These are phyloP conservation scores for Myiopsitta monachus DNA, from an alignment of 2,113 vertebrate species.

Conservation along the genomic window DNA sequence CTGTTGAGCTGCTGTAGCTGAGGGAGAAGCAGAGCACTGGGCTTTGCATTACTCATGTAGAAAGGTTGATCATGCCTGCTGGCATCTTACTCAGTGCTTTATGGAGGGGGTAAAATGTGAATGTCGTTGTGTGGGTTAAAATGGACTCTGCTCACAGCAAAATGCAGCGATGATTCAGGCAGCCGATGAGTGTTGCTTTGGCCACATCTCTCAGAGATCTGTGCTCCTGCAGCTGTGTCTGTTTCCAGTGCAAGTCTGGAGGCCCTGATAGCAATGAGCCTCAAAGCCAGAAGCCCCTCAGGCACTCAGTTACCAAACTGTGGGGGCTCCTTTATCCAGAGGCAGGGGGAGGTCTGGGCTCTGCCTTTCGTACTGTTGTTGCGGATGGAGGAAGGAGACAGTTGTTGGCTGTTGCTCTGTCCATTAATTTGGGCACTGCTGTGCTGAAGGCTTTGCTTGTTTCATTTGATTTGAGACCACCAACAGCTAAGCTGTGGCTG, in stretches of 20 bases:
- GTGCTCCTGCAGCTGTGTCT: neutral
- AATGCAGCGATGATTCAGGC: neutral
- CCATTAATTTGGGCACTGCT: conserved; percentile 29
- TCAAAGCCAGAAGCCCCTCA: neutral
- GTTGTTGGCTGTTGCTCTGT: neutral
- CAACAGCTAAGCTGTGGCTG: conserved; percentile 2
- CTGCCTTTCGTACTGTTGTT: conserved; percentile 16
- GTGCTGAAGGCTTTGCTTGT: neutral
- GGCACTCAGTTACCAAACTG: neutral
- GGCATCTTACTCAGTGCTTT: neutral
- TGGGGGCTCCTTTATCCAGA: neutral
- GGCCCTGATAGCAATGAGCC: neutral
- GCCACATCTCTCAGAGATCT: neutral
- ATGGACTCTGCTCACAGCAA: neutral
- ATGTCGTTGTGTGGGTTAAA: neutral
- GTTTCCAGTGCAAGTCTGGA: neutral
- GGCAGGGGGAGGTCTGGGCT: neutral
- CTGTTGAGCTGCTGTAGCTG: neutral
- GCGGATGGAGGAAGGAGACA: neutral
- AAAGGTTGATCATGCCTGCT: neutral
- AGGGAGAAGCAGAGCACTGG: neutral
- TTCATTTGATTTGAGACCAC: conserved; percentile 17
- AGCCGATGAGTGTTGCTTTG: neutral
- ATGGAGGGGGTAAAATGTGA: neutral
- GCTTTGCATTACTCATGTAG: neutral